Base-by-base conservation (phyloP, 2,888 invertebrate genomes). In the Tanypteryx hageni region DNA sequence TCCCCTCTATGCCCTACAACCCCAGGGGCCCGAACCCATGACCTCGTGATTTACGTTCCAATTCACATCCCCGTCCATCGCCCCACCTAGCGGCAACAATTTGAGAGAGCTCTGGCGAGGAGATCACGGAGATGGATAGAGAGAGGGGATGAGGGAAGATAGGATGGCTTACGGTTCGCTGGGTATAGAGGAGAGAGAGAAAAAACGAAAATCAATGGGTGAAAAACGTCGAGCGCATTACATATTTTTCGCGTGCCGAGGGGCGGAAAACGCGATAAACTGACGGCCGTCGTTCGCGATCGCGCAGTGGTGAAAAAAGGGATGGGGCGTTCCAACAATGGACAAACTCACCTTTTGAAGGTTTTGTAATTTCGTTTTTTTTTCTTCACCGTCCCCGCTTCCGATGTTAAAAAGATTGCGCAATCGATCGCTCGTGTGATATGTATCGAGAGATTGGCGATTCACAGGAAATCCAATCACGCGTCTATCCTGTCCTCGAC, bases 21-120 rank as follows among this genome's bases (percentile, higher is more conserved):
- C 27, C 18, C 8, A 22, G 27, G 76, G 76, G 76, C 76, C 27
- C 76, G 13, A 76, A 76, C 76, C 76, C 27, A 76, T 76, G 76
- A 76, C 76, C 76, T 76, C 76, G 76, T 76, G 76, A 76, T 76
- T 76, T 76, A 76, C 76, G 76, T 76, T 76, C 27, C 76, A 76
- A 76, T 76, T 76, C 76, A 76, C 76, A 76, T 76, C 76, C 76
- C 22, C 27, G 8, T 14, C 68, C 68, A 18, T 18, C 18, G n/a
- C 18, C n/a, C 68, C 68, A 68, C n/a, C 68, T 76, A 27, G 44
- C 76, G 5, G 16, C 76, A 11, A 27, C 76, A 76, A 76, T 76
- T 44, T 27, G 76, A 76, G 27, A n/a, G 68, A 68, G n/a, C n/a
- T 0, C 5, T 44, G 44, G 3, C 44, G 44, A n/a, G 76, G 76